Evolutionary conservation across 2,888 invertebrate genomes (phyloP).

Genomic region (Aquatica leii): DNA sequence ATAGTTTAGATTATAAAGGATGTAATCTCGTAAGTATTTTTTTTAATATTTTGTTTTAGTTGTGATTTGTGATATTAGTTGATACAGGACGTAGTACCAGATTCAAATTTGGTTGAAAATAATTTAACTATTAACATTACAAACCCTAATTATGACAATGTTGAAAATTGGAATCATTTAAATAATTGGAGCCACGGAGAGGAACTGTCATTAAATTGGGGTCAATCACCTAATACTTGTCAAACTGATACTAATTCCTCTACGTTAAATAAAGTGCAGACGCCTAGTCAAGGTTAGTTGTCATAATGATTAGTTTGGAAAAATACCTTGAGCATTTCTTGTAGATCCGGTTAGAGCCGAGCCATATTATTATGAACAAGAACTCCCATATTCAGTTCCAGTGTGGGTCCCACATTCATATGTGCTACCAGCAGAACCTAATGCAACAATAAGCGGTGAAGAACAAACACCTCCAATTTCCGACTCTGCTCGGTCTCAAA

Average conservation of each 20-base stretch:
- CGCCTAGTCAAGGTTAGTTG: background rate
- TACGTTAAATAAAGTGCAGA: background rate
- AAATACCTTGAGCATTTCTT: no score
- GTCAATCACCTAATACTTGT: background rate
- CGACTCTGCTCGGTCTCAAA: conserved; percentile 23
- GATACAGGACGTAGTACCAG: conserved; percentile 4
- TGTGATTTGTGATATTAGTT: conserved; percentile 5
- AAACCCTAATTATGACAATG: conserved; percentile 6
- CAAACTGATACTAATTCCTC: background rate
- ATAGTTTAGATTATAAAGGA: conserved; percentile 40
- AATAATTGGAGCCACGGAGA: background rate
- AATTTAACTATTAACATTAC: background rate
- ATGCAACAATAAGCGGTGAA: background rate
- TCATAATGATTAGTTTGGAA: background rate
- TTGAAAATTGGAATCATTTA: background rate
- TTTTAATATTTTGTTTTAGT: conserved; percentile 1
- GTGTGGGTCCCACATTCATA: conserved; percentile 15
- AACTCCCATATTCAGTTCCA: conserved; percentile 8
- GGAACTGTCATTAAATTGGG: background rate
- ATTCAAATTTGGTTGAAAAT: background rate
- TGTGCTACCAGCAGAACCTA: conserved; percentile 11
- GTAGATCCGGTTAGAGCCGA: background rate
- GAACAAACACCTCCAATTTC: background rate
- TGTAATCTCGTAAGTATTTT: conserved; percentile 43
- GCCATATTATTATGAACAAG: background rate